A percentile compares a stretch with the other conserved stretches of the same genome.
Conservation (phyloP, 2,888 invertebrate species). For the Cephus pulcher region DNA sequence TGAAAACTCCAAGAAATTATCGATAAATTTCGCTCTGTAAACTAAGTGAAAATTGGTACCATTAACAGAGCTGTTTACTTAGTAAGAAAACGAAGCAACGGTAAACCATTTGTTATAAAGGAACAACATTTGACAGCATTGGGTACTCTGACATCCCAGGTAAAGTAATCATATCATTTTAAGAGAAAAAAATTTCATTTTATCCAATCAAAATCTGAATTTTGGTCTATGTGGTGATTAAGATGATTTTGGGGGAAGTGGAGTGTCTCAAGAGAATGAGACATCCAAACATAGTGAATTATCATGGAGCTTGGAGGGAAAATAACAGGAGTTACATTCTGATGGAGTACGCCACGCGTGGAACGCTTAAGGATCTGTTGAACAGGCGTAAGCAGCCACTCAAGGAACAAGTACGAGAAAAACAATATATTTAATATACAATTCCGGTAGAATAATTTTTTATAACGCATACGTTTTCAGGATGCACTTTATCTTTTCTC, state of each 20-base stretch:
- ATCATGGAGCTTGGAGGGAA: slow-evolving; percentile 57
- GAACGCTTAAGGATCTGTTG: slow-evolving; percentile 81
- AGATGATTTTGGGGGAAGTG: slow-evolving; percentile 54
- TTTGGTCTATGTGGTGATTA: not conserved
- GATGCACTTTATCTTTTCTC: slow-evolving; percentile 68
- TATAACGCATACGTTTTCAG: slow-evolving; percentile 27
- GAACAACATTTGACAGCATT: slow-evolving; percentile 37
- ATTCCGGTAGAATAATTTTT: not conserved
- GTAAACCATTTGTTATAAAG: slow-evolving; percentile 52
- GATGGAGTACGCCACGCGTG: slow-evolving; percentile 89
- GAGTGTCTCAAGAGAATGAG: slow-evolving; percentile 51
- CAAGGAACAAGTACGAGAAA: slow-evolving; percentile 43
- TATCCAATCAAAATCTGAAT: not conserved
- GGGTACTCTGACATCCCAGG: slow-evolving; percentile 36
- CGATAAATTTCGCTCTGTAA: not conserved
- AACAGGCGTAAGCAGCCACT: slow-evolving; percentile 59
- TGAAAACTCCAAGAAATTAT: not conserved
- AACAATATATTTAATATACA: not conserved
- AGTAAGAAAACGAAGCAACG: slow-evolving; percentile 47
- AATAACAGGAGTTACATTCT: slow-evolving; percentile 71
- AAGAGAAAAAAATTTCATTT: not conserved
- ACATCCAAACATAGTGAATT: slow-evolving; percentile 60
- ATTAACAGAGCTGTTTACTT: slow-evolving; percentile 45
- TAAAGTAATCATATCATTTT: slow-evolving; percentile 11
- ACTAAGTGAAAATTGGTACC: not conserved